Conservation (phyloP, 2,113 vertebrate genomes). For the Dicentrarchus labrax region DNA sequence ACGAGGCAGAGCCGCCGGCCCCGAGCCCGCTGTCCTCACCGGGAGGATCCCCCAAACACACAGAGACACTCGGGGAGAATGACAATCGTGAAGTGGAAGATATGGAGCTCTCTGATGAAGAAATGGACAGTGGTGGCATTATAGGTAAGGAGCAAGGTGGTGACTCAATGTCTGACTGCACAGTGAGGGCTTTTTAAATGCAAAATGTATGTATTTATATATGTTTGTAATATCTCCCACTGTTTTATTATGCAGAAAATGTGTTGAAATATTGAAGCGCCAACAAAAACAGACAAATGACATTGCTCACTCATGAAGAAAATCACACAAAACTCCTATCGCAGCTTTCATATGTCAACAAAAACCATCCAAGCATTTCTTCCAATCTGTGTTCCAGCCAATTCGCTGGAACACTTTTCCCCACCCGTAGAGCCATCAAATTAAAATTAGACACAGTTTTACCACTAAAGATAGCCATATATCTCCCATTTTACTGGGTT, state of each 20-base stretch:
- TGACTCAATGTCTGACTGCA: background rate
- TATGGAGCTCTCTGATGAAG: constrained; percentile 97
- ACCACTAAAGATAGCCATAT: background rate
- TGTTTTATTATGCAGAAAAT: constrained; percentile 1
- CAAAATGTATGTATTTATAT: background rate
- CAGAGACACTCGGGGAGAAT: constrained; percentile 62
- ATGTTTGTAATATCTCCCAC: background rate
- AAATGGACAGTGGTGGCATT: constrained; percentile 83
- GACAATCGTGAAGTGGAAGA: constrained; percentile 96
- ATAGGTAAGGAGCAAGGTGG: constrained; percentile 86
- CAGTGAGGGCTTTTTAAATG: background rate
- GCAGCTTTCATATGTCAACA: background rate
- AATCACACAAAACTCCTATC: background rate
- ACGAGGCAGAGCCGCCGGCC: constrained; percentile 78
- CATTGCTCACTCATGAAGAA: constrained; percentile 9
- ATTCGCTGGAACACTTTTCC: background rate
- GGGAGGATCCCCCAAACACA: constrained; percentile 71
- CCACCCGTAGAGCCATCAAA: background rate
- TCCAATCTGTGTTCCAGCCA: background rate
- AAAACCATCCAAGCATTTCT: constrained; percentile 10
- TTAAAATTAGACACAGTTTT: constrained; percentile 5
- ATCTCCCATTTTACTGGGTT: background rate
- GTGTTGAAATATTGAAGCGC: background rate
- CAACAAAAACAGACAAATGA: background rate
- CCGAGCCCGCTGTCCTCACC: constrained; percentile 80